A percentile compares a stretch with the other conserved stretches of the same genome.
Conservation (phyloP, 2,888 invertebrate genomes). For the Anoplius nigerrimus region DNA sequence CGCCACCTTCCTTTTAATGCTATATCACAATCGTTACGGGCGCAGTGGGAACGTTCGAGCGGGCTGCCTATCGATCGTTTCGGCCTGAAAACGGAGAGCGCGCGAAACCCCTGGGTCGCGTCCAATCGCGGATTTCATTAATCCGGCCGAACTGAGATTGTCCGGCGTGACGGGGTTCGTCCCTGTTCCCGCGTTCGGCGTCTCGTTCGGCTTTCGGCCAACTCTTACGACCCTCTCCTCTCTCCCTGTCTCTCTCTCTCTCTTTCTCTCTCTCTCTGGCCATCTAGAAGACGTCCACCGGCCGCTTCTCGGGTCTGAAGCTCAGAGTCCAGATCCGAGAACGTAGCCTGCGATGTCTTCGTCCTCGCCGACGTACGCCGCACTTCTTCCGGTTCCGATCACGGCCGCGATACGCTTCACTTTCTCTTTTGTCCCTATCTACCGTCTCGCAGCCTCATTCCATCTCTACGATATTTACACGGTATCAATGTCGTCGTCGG, state of each 20-base stretch:
- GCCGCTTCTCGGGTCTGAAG: neutral
- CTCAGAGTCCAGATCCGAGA: too few relatives aligned
- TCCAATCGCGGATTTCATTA: too few relatives aligned
- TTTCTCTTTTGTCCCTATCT: too few relatives aligned
- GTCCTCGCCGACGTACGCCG: too few relatives aligned
- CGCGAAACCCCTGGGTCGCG: constrained; percentile 22
- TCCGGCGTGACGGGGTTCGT: neutral
- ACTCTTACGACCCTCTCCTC: neutral
- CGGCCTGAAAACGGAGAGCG: constrained; percentile 41
- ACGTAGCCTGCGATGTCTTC: too few relatives aligned
- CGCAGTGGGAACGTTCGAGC: constrained; percentile 31
- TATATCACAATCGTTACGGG: constrained; percentile 67
- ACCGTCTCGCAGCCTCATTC: too few relatives aligned
- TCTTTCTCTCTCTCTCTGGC: neutral
- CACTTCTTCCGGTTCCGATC: too few relatives aligned
- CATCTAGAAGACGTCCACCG: too few relatives aligned
- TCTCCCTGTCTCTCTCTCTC: constrained; percentile 1
- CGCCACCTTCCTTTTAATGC: constrained; percentile 48
- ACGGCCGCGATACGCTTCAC: too few relatives aligned
- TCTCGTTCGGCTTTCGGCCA: neutral
- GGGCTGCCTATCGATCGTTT: constrained; percentile 33
- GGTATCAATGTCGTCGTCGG: too few relatives aligned
- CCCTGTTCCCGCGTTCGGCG: neutral
- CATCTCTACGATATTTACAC: too few relatives aligned
- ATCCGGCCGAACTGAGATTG: too few relatives aligned